These are phyloP conservation scores for Enteromius paludinosus DNA, from an alignment of 2,797 vertebrate species.

Conservation along the genomic window DNA sequence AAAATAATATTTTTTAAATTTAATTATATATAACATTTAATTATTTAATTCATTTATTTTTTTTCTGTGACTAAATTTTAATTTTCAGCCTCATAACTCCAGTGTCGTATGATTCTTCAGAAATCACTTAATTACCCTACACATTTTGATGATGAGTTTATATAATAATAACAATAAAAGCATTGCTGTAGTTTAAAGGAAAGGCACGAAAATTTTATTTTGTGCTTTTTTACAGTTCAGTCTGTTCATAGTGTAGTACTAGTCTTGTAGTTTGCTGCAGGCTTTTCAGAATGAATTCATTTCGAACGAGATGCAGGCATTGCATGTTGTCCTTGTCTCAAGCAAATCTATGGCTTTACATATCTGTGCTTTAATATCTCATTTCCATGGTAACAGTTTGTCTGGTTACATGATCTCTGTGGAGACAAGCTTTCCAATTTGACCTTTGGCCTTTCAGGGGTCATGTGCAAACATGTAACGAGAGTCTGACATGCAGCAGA, in stretches of 20 bases:
- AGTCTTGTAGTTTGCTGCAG: neutral
- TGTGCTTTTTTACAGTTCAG: neutral
- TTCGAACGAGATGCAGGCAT: neutral
- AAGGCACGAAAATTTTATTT: neutral
- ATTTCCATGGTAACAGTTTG: conserved; percentile 35
- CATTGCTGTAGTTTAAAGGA: neutral
- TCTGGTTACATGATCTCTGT: conserved; percentile 24
- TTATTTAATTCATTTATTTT: neutral
- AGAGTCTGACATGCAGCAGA: conserved; percentile 27
- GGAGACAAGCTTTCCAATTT: conserved; percentile 27
- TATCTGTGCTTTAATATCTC: conserved; percentile 34
- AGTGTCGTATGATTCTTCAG: neutral
- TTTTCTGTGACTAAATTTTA: neutral
- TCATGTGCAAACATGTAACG: conserved; percentile 26
- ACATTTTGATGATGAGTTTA: neutral
- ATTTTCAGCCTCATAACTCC: neutral
- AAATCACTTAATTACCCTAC: neutral
- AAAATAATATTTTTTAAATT: neutral
- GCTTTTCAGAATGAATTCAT: neutral
- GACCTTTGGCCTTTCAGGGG: conserved; percentile 45
- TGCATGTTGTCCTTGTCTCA: conserved; percentile 25
- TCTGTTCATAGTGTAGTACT: neutral
- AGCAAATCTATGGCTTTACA: conserved; percentile 44
- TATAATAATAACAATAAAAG: too few species aligned
- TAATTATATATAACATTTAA: neutral